Conservation (phyloP, 2,797 vertebrate species). For the Alexandromys oeconomus region DNA sequence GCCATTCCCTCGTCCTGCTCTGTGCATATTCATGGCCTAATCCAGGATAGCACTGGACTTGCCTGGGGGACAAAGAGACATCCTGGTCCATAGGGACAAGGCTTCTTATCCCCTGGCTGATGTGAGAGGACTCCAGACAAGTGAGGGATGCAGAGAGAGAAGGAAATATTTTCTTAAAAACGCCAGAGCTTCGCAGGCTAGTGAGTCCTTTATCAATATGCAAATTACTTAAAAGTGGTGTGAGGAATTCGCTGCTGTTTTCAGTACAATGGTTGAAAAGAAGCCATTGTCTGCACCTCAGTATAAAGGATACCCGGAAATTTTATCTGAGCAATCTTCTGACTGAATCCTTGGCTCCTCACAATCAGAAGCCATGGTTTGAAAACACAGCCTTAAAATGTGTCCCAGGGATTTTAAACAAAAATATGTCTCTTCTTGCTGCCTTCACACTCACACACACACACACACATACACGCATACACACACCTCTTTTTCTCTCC, state of each 20-base stretch:
- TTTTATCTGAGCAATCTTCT: background rate
- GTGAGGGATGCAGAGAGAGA: background rate
- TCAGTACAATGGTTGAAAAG: background rate
- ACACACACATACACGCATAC: fast-evolving
- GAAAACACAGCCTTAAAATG: background rate
- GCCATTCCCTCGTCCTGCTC: constrained; percentile 78
- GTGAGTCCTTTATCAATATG: constrained; percentile 36
- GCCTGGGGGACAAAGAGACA: background rate
- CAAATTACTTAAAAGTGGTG: background rate
- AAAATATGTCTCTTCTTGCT: background rate
- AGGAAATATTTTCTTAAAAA: constrained; percentile 20
- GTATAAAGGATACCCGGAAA: background rate
- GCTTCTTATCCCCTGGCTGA: background rate
- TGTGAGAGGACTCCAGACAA: background rate
- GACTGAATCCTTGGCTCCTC: background rate
- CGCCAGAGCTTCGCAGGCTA: background rate
- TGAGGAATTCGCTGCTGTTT: background rate
- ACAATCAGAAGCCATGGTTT: background rate
- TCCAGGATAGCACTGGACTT: constrained; percentile 41
- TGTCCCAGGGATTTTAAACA: background rate
- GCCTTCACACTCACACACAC: background rate
- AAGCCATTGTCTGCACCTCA: background rate
- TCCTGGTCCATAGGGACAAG: background rate
- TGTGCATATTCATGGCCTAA: constrained; percentile 82
- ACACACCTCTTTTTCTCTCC: background rate